A percentile compares a stretch with the other conserved stretches of the same genome.
phyloP scores from a whole-genome alignment of 37 sponge, comb jelly and placozoan genomes.

The Bolinopsis microptera region DNA sequence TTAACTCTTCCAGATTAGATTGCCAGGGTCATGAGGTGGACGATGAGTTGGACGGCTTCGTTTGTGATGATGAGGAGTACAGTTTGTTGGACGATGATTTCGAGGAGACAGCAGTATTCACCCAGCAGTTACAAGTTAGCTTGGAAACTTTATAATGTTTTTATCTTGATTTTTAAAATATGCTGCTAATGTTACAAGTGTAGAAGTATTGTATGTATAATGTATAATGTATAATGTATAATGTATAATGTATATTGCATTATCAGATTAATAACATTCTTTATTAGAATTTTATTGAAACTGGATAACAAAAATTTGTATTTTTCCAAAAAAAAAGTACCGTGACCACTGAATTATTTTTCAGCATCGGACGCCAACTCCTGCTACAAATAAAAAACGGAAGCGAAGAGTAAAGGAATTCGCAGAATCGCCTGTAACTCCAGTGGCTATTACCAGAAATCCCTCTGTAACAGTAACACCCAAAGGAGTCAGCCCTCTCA shows the following conservation, averaged over 20 bases:
- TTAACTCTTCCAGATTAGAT: not conserved
- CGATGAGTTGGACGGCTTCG: conserved; percentile 33
- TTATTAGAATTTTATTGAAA: no score
- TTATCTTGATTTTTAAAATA: no score
- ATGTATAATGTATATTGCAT: no score
- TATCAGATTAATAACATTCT: no score
- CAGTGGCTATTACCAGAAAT: not conserved
- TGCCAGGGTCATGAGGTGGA: not conserved
- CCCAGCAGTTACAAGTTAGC: conserved; percentile 2
- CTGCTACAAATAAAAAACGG: not conserved
- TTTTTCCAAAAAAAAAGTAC: no score
- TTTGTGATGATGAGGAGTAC: conserved; percentile 60
- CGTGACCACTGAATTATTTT: no score
- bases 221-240: no score
- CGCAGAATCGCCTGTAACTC: not conserved
- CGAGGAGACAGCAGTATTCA: conserved; percentile 48
- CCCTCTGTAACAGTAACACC: not conserved
- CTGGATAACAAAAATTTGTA: no score
- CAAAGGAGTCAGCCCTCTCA: not conserved
- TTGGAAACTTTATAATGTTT: no score
- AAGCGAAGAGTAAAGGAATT: conserved; percentile 21
- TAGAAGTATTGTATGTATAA: no score
- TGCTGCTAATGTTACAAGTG: no score
- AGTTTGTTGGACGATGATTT: conserved; percentile 53
- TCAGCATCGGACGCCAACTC: conserved; percentile 12